These are phyloP conservation scores for Zhuqinia jingwanae DNA, from an alignment of 2,888 invertebrate species.

Conservation along the genomic window DNA sequence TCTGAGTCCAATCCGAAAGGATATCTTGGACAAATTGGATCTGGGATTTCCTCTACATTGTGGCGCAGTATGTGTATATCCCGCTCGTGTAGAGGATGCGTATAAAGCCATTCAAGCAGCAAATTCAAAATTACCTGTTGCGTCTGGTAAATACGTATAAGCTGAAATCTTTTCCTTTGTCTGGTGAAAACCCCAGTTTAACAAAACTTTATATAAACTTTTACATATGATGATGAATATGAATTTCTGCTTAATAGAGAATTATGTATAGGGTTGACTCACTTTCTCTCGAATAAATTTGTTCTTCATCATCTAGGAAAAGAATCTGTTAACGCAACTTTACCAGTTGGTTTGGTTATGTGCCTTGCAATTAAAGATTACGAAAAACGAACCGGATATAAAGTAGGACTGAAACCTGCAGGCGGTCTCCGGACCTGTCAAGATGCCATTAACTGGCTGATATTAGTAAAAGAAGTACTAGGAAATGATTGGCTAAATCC, in stretches of 20 bases:
- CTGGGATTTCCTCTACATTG: conserved; percentile 83
- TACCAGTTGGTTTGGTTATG: conserved; percentile 96
- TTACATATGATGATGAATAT: conserved; percentile 88
- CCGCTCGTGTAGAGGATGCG: conserved; percentile 90
- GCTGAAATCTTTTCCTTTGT: not conserved
- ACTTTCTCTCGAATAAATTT: too few relatives aligned
- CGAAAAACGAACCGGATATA: conserved; percentile 86
- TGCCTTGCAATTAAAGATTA: conserved; percentile 93
- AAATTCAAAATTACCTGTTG: conserved; percentile 86
- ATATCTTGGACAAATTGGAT: conserved; percentile 80
- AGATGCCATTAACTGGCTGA: conserved; percentile 94
- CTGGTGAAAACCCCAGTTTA: too few relatives aligned
- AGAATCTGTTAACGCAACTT: conserved; percentile 95
- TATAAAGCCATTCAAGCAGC: conserved; percentile 84
- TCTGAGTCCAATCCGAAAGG: conserved; percentile 81
- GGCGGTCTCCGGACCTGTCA: conserved; percentile 94
- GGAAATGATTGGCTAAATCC: conserved; percentile 92
- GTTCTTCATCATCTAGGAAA: conserved; percentile 84
- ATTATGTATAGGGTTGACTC: too few relatives aligned
- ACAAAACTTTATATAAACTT: not conserved
- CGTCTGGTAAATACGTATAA: conserved; percentile 83
- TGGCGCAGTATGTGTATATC: conserved; percentile 98
- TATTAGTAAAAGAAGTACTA: conserved; percentile 90
- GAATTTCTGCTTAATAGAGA: conserved; percentile 91
- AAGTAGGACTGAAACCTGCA: conserved; percentile 98